Conservation (phyloP, 64 coral and sea anemone species). For the Stichodactyla mertensii region DNA sequence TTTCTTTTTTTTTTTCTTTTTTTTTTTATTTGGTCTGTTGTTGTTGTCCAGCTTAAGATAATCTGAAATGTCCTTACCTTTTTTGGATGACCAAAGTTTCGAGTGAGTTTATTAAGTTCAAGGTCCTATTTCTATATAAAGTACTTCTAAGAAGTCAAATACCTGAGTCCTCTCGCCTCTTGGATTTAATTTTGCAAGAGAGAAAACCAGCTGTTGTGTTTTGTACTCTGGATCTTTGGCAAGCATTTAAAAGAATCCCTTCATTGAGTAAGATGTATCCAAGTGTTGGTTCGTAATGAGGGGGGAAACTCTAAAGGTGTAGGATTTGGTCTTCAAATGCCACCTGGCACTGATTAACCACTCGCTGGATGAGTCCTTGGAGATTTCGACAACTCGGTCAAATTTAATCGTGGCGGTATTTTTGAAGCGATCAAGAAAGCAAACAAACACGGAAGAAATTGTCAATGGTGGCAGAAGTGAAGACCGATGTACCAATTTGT, state of each 20-base stretch:
- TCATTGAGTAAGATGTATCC: neutral
- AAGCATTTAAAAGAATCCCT: neutral
- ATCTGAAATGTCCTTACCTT: too few relatives aligned
- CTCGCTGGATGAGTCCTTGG: neutral
- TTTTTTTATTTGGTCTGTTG: too few relatives aligned
- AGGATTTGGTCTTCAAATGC: neutral
- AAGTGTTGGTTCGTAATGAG: neutral
- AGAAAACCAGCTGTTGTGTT: neutral
- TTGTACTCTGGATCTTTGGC: neutral
- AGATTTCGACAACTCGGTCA: neutral
- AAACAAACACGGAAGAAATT: neutral
- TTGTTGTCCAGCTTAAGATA: too few relatives aligned
- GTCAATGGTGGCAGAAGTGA: neutral
- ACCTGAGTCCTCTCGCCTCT: neutral
- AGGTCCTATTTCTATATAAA: too few relatives aligned
- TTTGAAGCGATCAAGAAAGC: slow-evolving; percentile 1
- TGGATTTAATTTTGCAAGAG: neutral
- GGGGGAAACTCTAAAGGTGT: neutral
- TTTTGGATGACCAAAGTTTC: too few relatives aligned
- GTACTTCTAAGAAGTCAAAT: too few relatives aligned
- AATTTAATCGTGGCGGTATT: neutral
- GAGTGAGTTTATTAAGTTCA: too few relatives aligned
- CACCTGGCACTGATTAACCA: neutral
- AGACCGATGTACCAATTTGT: neutral
- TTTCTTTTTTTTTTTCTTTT: too few relatives aligned